Evolutionary conservation across 2,113 vertebrate genomes (phyloP).

Genomic region (Salvelinus alpinus): DNA sequence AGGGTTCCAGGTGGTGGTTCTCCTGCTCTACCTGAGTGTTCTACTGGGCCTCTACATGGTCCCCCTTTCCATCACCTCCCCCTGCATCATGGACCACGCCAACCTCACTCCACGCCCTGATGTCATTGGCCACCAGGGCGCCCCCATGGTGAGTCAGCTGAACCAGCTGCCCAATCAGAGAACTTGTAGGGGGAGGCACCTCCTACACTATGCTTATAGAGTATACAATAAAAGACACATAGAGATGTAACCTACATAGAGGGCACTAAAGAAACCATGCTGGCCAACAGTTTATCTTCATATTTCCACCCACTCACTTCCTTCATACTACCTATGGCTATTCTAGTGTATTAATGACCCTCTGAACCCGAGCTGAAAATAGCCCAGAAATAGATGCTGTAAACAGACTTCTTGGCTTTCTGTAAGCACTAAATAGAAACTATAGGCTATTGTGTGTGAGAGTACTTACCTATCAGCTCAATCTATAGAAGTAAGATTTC

Average conservation of each 20-base stretch:
- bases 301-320: slow-evolving; percentile 5
- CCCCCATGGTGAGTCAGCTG: slow-evolving; percentile 83
- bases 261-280: background rate
- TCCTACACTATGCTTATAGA: background rate
- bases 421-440: slow-evolving; percentile 3
- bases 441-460: too few species aligned
- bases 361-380: slow-evolving; percentile 66
- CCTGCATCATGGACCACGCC: slow-evolving; percentile 91
- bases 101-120: slow-evolving; percentile 82
- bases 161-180: background rate
- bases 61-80: slow-evolving; percentile 89
- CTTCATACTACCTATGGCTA: slow-evolving; percentile 14
- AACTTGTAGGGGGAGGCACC: background rate
- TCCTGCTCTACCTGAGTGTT: slow-evolving; percentile 82
- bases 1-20: slow-evolving; percentile 86
- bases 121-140: slow-evolving; percentile 89
- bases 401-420: background rate
- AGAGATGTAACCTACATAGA: background rate
- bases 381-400: slow-evolving; percentile 9
- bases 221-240: background rate
- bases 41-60: slow-evolving; percentile 86
- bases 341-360: slow-evolving; percentile 67
- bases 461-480: too few species aligned
- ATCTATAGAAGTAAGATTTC: too few species aligned
- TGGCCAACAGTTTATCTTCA: slow-evolving; percentile 1